Conservation (phyloP, 2,113 vertebrate species). For the Isurus oxyrinchus region DNA sequence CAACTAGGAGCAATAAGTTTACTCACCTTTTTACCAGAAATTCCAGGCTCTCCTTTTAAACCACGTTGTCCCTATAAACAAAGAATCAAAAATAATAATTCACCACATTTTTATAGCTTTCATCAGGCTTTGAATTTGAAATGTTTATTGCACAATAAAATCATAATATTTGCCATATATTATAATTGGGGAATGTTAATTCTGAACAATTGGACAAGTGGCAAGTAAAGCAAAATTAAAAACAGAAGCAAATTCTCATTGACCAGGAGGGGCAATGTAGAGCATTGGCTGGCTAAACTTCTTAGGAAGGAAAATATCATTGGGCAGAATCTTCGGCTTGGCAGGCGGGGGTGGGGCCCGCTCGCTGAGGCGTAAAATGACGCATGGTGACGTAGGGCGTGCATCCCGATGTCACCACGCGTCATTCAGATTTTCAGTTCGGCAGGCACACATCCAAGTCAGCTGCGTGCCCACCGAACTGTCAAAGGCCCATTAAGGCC, state of each 20-base stretch:
- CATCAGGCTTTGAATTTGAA: background rate
- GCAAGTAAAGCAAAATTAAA: background rate
- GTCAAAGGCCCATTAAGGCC: too few relatives aligned
- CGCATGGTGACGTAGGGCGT: too few relatives aligned
- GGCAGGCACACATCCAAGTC: too few relatives aligned
- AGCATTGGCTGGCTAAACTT: background rate
- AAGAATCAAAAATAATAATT: conserved; percentile 42
- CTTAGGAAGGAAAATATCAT: background rate
- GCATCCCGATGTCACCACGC: too few relatives aligned
- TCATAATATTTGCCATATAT: background rate
- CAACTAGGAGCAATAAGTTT: background rate
- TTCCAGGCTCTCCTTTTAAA: conserved; percentile 61
- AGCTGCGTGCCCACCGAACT: too few relatives aligned
- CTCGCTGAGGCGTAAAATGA: too few relatives aligned
- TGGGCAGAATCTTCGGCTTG: too few relatives aligned
- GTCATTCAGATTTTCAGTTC: too few relatives aligned
- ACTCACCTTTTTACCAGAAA: conserved; percentile 64
- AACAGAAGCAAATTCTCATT: background rate
- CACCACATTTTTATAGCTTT: background rate
- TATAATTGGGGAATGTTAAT: background rate
- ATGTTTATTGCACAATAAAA: background rate
- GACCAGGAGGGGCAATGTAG: background rate
- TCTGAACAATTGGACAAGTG: background rate
- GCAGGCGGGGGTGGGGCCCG: too few relatives aligned
- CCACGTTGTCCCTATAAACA: conserved; percentile 64